A percentile compares a stretch with the other conserved stretches of the same genome.
These are phyloP conservation scores for Sorex maritimensis DNA, from an alignment of 2,797 vertebrate species.

Conservation along the genomic window DNA sequence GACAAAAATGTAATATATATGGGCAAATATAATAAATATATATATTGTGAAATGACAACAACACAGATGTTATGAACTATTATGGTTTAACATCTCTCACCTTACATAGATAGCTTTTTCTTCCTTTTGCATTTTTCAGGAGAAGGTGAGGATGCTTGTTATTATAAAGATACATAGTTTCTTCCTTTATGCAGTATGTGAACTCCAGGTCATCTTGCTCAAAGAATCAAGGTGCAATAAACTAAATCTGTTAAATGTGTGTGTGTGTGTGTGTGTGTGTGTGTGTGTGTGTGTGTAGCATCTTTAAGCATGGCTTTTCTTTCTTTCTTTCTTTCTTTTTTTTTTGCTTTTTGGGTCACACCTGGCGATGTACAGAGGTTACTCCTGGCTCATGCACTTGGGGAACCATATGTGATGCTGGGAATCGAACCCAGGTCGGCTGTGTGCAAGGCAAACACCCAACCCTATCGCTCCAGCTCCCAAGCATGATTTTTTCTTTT, in stretches of 20 bases:
- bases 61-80: background rate
- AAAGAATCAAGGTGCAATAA: background rate
- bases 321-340: too few species aligned
- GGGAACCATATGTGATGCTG: too few species aligned
- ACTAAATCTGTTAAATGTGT: constrained; percentile 5
- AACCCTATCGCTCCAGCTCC: too few species aligned
- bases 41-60: background rate
- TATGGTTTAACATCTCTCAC: background rate
- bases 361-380: too few species aligned
- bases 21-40: background rate
- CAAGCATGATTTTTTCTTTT: too few species aligned
- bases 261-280: background rate
- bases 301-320: too few species aligned
- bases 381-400: too few species aligned
- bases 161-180: background rate
- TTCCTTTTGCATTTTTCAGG: background rate
- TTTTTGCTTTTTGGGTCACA: too few species aligned
- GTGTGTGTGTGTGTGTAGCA: background rate
- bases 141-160: background rate
- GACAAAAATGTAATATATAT: constrained; percentile 7
- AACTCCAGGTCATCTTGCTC: background rate
- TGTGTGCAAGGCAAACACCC: too few species aligned
- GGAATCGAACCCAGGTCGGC: too few species aligned
- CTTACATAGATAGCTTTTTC: background rate
- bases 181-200: background rate